phyloP scores from a whole-genome alignment of 2,797 vertebrate species.

The Morelia viridis region DNA sequence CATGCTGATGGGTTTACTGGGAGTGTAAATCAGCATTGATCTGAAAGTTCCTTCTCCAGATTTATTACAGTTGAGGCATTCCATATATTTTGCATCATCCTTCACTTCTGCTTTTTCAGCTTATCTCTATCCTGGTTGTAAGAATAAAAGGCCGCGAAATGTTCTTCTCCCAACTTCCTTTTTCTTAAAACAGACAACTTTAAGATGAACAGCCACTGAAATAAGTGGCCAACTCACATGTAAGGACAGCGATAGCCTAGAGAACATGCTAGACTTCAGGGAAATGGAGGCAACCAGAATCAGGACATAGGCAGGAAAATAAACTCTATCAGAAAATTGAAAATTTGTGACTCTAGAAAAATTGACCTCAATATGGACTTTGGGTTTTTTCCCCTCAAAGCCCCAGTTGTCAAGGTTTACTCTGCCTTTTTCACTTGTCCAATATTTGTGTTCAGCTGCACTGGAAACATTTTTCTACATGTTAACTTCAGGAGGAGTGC shows the following conservation, averaged over 20 bases:
- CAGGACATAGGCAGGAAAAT: neutral
- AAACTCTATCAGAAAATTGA: neutral
- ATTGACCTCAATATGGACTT: neutral
- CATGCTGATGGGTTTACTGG: neutral
- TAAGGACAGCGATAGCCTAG: neutral
- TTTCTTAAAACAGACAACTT: neutral
- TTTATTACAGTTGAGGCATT: neutral
- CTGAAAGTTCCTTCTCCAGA: neutral
- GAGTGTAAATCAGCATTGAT: neutral
- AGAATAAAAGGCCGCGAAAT: neutral
- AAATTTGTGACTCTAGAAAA: neutral
- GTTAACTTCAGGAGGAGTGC: neutral
- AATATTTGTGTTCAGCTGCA: too few species aligned
- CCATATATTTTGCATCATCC: neutral
- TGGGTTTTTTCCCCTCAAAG: neutral
- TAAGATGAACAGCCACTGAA: neutral
- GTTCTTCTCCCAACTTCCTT: neutral
- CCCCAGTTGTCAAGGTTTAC: neutral
- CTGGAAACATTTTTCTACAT: neutral
- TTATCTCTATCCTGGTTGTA: neutral
- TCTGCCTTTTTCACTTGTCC: neutral
- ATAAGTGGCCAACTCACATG: neutral
- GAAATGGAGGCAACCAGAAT: neutral
- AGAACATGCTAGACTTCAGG: neutral
- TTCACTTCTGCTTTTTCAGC: neutral